Percentiles rank a stretch among this genome's conserved stretches.
These are phyloP conservation scores for Entomobrya multifasciata DNA, from an alignment of 2,888 invertebrate genomes.

Conservation along the genomic window DNA sequence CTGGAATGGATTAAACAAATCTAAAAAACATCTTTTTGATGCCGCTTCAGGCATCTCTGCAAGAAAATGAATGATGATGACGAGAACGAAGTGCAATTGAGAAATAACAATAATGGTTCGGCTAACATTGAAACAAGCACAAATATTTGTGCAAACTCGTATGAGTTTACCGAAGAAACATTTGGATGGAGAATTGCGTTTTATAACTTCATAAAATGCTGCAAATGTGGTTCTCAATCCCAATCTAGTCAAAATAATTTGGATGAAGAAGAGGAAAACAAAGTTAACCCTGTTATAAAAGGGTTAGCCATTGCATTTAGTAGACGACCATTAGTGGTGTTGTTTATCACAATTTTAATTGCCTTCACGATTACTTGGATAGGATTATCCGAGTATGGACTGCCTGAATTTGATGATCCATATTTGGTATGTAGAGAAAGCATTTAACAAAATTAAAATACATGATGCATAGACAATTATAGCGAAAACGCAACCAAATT, in stretches of 20 bases:
- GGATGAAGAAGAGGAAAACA: neutral
- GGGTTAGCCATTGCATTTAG: constrained; percentile 69
- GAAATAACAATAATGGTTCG: constrained; percentile 32
- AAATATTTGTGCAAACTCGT: neutral
- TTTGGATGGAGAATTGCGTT: too few species aligned
- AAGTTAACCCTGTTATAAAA: constrained; percentile 30
- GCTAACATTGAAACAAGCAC: neutral
- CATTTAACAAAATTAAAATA: too few species aligned
- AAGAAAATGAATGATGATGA: constrained; percentile 62
- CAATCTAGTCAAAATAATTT: constrained; percentile 52
- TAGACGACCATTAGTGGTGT: constrained; percentile 72
- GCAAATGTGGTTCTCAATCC: constrained; percentile 20
- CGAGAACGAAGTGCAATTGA: neutral
- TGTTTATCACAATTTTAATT: constrained; percentile 66
- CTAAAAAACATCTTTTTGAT: neutral
- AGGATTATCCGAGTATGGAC: constrained; percentile 79
- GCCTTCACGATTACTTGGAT: constrained; percentile 71
- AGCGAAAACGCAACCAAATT: too few species aligned
- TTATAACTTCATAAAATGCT: neutral
- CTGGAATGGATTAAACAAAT: too few species aligned
- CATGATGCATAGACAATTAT: too few species aligned
- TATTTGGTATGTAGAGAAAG: constrained; percentile 85
- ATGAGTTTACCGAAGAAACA: neutral
- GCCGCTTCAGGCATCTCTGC: too few species aligned
- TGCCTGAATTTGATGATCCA: constrained; percentile 93